Evolutionary conservation across 2,113 vertebrate species (phyloP), one percentile per base, ranked within the genome.

Genomic region (Xiphorhynchus elegans): DNA sequence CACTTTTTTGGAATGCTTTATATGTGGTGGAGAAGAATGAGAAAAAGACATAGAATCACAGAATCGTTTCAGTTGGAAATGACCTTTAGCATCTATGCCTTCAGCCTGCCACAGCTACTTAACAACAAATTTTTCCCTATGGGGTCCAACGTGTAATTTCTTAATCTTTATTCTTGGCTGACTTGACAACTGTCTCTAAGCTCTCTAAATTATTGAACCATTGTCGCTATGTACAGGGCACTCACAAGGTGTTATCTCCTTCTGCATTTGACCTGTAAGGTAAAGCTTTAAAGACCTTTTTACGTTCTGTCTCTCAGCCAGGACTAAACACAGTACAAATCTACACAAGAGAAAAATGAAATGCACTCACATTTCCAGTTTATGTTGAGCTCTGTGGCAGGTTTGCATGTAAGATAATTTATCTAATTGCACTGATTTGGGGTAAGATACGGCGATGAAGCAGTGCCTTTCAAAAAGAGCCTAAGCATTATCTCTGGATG

Each of bases 401-500:
- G 33, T 79, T 92, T 67, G 29, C 24, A 42, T 7, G 17, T 33
- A 58, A 91, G 59, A 83, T 39, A 74, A 77, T 69, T 75, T 74
- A 91, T 76, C 58, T 91, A 94, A 90, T 80, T 80, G 52, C 81
- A 90, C 55, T 81, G 76, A 90, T 86, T 74, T 70, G 63, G 35
- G 53, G 24, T 75, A 91, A 91, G 95, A 92, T 74, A 84, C 0
- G 7, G 55, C 28, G 46, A 90, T 44, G 29, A 91, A 83, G 60
- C 87, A 91, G 42, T 47, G 72, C 19, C 47, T 88, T 86, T 90
- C 67, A 93, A 84, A 44, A 90, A 84, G 88, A 80, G 66, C 74
- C 77, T 91, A 84, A 72, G 85, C 44, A 93, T 88, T 93, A 94
- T 96, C 90, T 91, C 60, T 74, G 68, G 60, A 59, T 60, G 44